These are phyloP conservation scores for Morphnarchus princeps DNA, from an alignment of 2,113 vertebrate species.

Conservation along the genomic window DNA sequence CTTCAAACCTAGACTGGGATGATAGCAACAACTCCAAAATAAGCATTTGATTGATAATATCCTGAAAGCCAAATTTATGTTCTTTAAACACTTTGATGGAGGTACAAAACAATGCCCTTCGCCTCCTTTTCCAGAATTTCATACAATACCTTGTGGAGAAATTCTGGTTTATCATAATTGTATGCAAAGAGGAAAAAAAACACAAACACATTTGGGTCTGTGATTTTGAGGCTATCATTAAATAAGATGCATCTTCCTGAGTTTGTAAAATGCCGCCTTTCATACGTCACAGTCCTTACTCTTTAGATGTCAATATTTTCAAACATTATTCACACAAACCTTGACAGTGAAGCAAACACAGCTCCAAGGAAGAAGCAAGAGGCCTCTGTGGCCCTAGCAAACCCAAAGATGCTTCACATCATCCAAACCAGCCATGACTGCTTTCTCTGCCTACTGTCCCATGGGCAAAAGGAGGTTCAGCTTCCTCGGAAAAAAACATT, in stretches of 20 bases:
- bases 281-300: neutral
- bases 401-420: neutral
- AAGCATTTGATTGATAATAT: neutral
- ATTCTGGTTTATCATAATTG: conserved; percentile 45
- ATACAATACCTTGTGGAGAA: conserved; percentile 33
- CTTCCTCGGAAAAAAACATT: neutral
- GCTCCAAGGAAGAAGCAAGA: neutral
- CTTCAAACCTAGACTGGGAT: neutral
- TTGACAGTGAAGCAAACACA: neutral
- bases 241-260: conserved; percentile 15
- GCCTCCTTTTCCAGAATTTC: conserved; percentile 31
- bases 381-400: neutral
- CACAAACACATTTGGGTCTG: conserved; percentile 17
- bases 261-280: neutral
- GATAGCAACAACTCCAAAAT: neutral
- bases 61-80: neutral
- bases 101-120: neutral
- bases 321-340: neutral
- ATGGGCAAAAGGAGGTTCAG: rapidly evolving
- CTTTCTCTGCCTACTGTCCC: neutral
- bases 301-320: neutral
- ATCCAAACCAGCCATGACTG: neutral
- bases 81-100: conserved; percentile 13
- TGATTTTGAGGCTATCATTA: conserved; percentile 41
- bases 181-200: neutral